phyloP scores from a whole-genome alignment of 1,140 invertebrate species.

The Matsumurasca onukii region DNA sequence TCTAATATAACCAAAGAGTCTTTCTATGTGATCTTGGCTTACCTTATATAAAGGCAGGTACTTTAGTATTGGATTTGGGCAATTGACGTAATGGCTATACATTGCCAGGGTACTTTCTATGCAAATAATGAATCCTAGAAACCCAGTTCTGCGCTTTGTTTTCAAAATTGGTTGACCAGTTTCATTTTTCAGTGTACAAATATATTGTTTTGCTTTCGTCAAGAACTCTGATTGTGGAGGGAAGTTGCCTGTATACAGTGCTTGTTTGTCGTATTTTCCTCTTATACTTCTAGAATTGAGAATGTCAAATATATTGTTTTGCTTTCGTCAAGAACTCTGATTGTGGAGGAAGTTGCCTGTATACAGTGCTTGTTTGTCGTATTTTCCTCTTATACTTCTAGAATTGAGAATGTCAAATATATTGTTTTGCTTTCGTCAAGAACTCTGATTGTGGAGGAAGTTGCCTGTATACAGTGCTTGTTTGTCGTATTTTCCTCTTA shows the following conservation, averaged over 20 bases:
- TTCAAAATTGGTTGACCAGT: slow-evolving; percentile 8
- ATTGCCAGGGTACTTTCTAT: slow-evolving; percentile 18
- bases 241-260: background rate
- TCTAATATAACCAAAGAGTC: slow-evolving; percentile 37
- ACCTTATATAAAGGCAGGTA: slow-evolving; percentile 37
- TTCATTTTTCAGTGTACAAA: background rate
- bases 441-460: too few relatives aligned
- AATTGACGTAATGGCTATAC: slow-evolving; percentile 14
- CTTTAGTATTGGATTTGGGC: slow-evolving; percentile 13
- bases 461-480: too few relatives aligned
- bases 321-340: too few relatives aligned
- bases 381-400: too few relatives aligned
- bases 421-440: too few relatives aligned
- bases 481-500: too few relatives aligned
- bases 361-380: too few relatives aligned
- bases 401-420: too few relatives aligned
- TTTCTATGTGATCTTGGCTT: slow-evolving; percentile 39
- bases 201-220: background rate
- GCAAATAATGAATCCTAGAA: slow-evolving; percentile 21
- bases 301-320: slow-evolving; percentile 12
- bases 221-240: background rate
- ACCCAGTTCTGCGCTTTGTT: slow-evolving; percentile 15
- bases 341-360: too few relatives aligned
- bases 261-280: slow-evolving; percentile 2
- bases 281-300: slow-evolving; percentile 14